A percentile compares a stretch with the other conserved stretches of the same genome.
Evolutionary conservation across 2,113 vertebrate genomes (phyloP).

Genomic region (Oryzias melastigma): DNA sequence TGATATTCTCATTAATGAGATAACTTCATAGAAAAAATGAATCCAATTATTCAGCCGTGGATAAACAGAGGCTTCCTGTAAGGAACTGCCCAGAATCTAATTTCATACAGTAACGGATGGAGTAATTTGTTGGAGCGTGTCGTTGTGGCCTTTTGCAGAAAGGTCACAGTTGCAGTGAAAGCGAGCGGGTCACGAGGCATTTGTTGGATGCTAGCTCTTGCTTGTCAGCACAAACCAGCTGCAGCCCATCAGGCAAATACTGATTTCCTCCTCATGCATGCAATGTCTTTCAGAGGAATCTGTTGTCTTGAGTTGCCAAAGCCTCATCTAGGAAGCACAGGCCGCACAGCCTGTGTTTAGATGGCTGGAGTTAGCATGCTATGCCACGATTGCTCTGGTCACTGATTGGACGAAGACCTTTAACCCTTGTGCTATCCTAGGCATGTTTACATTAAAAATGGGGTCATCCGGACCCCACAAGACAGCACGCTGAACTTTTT

Average conservation of each 20-base stretch:
- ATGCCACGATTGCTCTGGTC: too few species aligned
- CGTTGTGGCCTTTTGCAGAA: not conserved
- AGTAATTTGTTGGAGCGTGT: not conserved
- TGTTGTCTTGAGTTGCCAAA: slow-evolving; percentile 3
- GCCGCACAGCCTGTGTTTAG: too few species aligned
- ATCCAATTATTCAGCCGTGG: too few species aligned
- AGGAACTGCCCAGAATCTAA: not conserved
- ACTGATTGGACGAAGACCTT: too few species aligned
- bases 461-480: too few species aligned
- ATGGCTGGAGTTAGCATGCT: too few species aligned
- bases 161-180: not conserved
- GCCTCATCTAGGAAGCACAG: too few species aligned
- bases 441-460: too few species aligned
- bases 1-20: too few species aligned
- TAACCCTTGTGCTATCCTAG: too few species aligned
- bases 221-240: slow-evolving; percentile 37
- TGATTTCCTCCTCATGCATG: slow-evolving; percentile 26
- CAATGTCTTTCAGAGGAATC: slow-evolving; percentile 31
- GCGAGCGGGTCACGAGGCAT: slow-evolving; percentile 12
- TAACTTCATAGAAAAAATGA: too few species aligned
- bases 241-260: slow-evolving; percentile 10
- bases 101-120: slow-evolving; percentile 1
- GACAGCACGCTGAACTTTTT: too few species aligned
- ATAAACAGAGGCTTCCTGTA: not conserved
- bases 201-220: slow-evolving; percentile 9